These are phyloP conservation scores for Cyclina sinensis DNA, from an alignment of 1,140 invertebrate genomes.

Conservation along the genomic window DNA sequence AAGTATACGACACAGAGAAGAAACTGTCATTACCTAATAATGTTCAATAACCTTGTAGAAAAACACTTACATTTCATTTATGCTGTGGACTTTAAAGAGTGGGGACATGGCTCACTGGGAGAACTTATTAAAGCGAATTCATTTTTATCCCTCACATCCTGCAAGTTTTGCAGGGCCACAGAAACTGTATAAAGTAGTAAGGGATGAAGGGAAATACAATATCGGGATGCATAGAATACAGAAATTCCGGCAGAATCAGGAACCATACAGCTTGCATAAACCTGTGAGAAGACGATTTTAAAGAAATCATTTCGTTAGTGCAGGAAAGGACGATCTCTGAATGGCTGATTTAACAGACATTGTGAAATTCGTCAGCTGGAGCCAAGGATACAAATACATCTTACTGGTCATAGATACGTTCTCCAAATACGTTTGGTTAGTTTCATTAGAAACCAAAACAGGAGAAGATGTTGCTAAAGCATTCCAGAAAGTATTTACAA, in stretches of 20 bases:
- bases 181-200: slow-evolving; percentile 44
- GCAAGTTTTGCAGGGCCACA: too few relatives aligned
- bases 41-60: too few relatives aligned
- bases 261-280: slow-evolving; percentile 32
- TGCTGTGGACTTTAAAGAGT: neutral
- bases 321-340: too few relatives aligned
- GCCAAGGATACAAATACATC: slow-evolving; percentile 34
- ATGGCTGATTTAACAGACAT: slow-evolving; percentile 41
- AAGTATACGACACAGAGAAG: too few relatives aligned
- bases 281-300: slow-evolving; percentile 3
- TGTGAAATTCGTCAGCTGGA: neutral
- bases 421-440: neutral
- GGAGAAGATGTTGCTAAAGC: slow-evolving; percentile 15
- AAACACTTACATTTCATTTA: slow-evolving; percentile 45
- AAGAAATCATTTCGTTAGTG: slow-evolving; percentile 5
- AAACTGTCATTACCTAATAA: too few relatives aligned
- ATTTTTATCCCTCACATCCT: slow-evolving; percentile 21
- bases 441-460: neutral
- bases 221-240: slow-evolving; percentile 5
- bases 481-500: slow-evolving; percentile 9
- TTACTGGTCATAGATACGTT: neutral
- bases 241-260: slow-evolving; percentile 6
- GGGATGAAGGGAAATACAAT: slow-evolving; percentile 1
- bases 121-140: slow-evolving; percentile 25
- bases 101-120: slow-evolving; percentile 32